These are phyloP conservation scores for Hypotaenidia philippensis DNA, from an alignment of 2,797 vertebrate genomes.

Conservation along the genomic window DNA sequence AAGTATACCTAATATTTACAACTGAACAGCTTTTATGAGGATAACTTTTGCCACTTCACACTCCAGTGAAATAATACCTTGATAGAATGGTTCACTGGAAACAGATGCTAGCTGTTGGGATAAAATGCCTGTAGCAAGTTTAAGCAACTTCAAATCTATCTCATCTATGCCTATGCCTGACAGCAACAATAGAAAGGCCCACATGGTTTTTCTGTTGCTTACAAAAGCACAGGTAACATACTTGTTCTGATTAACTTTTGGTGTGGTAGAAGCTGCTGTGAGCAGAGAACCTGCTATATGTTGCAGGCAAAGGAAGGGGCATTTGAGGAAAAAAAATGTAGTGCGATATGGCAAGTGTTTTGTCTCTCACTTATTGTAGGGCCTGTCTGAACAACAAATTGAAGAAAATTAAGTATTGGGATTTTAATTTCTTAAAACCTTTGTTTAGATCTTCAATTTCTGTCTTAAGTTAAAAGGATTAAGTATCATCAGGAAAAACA, in stretches of 20 bases:
- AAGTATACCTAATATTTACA: neutral
- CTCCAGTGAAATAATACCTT: conserved; percentile 63
- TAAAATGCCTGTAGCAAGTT: conserved; percentile 51
- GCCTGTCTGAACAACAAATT: neutral
- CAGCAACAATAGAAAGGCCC: neutral
- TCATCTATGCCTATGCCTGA: conserved; percentile 33
- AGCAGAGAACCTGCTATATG: neutral
- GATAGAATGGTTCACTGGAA: conserved; percentile 68
- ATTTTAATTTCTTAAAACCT: neutral
- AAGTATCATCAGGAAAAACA: neutral
- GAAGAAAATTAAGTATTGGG: neutral
- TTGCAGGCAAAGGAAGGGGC: neutral
- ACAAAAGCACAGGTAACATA: conserved; percentile 37
- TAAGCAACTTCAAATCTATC: conserved; percentile 27
- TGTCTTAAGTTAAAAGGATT: neutral
- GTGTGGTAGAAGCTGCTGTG: neutral
- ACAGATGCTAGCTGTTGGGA: conserved; percentile 60
- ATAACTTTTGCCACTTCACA: conserved; percentile 54
- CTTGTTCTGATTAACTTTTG: conserved; percentile 49
- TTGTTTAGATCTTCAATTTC: neutral
- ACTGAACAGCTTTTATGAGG: neutral
- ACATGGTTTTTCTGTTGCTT: neutral
- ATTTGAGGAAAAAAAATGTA: neutral
- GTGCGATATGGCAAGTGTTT: neutral
- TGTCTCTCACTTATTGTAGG: neutral